Conservation (phyloP, 2,113 vertebrate genomes). For the Anoura caudifer region DNA sequence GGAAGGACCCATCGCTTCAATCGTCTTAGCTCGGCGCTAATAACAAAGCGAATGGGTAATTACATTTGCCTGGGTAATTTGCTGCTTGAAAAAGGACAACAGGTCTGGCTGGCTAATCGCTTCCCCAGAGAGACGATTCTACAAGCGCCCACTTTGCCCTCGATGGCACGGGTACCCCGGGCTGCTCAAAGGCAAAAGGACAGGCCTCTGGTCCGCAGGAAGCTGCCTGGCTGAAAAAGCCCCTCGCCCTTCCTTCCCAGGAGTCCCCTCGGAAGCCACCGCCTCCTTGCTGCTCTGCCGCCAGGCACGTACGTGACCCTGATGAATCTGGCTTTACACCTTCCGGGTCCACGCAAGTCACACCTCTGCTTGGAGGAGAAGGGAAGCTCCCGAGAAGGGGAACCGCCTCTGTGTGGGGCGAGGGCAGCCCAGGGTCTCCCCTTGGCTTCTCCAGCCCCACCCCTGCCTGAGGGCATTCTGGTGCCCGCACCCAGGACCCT, state of each 20-base stretch:
- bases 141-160: slow-evolving; percentile 1
- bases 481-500: background rate
- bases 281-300: accelerated
- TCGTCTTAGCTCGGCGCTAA: slow-evolving; percentile 72
- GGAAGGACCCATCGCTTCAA: slow-evolving; percentile 74
- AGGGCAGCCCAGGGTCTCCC: background rate
- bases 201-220: background rate
- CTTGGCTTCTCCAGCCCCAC: no score
- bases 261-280: background rate
- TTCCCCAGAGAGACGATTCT: slow-evolving; percentile 23
- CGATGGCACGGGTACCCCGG: background rate
- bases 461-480: background rate
- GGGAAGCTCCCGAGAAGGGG: background rate
- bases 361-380: background rate
- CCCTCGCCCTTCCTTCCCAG: accelerated
- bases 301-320: background rate
- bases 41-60: slow-evolving; percentile 81
- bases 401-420: no score
- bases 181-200: background rate
- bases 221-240: background rate
- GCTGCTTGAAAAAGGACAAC: slow-evolving; percentile 75
- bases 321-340: background rate
- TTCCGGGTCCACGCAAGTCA: background rate
- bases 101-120: slow-evolving; percentile 70
- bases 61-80: slow-evolving; percentile 78